phyloP scores from a whole-genome alignment of 1,140 invertebrate genomes.

The Temnothorax curvispinosus region DNA sequence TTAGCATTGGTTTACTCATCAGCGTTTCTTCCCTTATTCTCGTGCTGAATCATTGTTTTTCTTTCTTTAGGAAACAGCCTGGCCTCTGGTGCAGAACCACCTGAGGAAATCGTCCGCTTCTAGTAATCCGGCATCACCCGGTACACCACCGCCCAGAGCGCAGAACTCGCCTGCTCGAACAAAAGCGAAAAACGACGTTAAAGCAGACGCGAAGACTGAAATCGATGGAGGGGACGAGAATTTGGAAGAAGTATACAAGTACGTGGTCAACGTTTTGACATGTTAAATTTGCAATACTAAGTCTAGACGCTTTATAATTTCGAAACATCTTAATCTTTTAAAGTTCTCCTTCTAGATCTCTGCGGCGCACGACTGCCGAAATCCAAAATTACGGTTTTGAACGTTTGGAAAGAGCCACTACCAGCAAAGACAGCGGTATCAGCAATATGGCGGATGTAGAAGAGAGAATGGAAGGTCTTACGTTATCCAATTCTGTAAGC shows the following conservation, averaged over 20 bases:
- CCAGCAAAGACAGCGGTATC: constrained; percentile 95
- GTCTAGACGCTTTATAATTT: constrained; percentile 12
- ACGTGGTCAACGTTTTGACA: constrained; percentile 31
- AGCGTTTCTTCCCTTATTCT: background rate
- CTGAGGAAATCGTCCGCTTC: constrained; percentile 89
- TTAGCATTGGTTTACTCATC: background rate
- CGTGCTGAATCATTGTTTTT: constrained; percentile 18
- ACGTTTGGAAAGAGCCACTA: constrained; percentile 91
- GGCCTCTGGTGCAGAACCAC: constrained; percentile 93
- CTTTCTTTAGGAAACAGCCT: constrained; percentile 90
- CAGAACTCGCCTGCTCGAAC: constrained; percentile 82
- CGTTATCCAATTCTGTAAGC: constrained; percentile 82
- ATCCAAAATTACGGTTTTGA: constrained; percentile 96
- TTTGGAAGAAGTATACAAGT: constrained; percentile 94
- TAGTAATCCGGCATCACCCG: constrained; percentile 86
- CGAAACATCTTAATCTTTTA: constrained; percentile 54
- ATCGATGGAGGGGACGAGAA: constrained; percentile 87
- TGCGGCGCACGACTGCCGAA: constrained; percentile 96
- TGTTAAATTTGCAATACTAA: background rate
- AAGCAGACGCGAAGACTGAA: constrained; percentile 61
- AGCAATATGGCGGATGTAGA: constrained; percentile 91
- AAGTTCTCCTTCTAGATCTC: constrained; percentile 86
- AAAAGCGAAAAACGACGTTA: constrained; percentile 75
- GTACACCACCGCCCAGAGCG: constrained; percentile 83
- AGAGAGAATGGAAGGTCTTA: constrained; percentile 86